These are phyloP conservation scores for Pleuronectes platessa DNA, from an alignment of 2,113 vertebrate genomes.

Conservation along the genomic window DNA sequence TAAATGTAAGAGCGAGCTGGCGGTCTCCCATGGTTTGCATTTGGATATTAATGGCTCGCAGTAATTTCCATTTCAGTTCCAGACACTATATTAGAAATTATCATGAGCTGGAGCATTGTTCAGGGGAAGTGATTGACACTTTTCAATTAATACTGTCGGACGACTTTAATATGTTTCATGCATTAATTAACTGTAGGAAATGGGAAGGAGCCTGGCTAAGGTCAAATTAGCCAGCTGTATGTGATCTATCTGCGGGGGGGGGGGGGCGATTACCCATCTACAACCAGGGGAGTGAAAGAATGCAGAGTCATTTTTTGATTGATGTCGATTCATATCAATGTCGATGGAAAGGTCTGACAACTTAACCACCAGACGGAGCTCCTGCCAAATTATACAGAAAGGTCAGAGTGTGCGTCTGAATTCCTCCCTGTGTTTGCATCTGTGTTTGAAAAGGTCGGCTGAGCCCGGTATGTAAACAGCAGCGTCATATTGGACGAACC, in stretches of 20 bases:
- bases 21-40: slow-evolving; percentile 19
- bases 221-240: slow-evolving; percentile 42
- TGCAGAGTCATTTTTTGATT: slow-evolving; percentile 41
- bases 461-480: slow-evolving; percentile 51
- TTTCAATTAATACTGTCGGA: slow-evolving; percentile 65
- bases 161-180: slow-evolving; percentile 53
- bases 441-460: slow-evolving; percentile 59
- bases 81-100: slow-evolving; percentile 45
- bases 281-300: slow-evolving; percentile 14
- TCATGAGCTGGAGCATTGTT: slow-evolving; percentile 38
- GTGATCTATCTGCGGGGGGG: slow-evolving; percentile 15
- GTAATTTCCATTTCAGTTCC: slow-evolving; percentile 67
- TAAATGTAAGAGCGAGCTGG: slow-evolving; percentile 36
- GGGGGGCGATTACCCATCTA: slow-evolving; percentile 15
- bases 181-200: slow-evolving; percentile 67
- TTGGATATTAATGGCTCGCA: slow-evolving; percentile 52
- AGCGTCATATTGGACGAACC: slow-evolving; percentile 19
- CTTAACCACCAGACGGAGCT: slow-evolving; percentile 19
- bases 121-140: slow-evolving; percentile 67
- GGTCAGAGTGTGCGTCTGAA: slow-evolving; percentile 49
- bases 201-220: slow-evolving; percentile 53
- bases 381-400: slow-evolving; percentile 49
- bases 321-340: slow-evolving; percentile 49
- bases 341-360: slow-evolving; percentile 57
- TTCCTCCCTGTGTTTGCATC: slow-evolving; percentile 25